Percentiles rank a stretch among this genome's conserved stretches.
Conservation (phyloP, 1,140 invertebrate genomes). For the Pemphigus obesinymphae region DNA sequence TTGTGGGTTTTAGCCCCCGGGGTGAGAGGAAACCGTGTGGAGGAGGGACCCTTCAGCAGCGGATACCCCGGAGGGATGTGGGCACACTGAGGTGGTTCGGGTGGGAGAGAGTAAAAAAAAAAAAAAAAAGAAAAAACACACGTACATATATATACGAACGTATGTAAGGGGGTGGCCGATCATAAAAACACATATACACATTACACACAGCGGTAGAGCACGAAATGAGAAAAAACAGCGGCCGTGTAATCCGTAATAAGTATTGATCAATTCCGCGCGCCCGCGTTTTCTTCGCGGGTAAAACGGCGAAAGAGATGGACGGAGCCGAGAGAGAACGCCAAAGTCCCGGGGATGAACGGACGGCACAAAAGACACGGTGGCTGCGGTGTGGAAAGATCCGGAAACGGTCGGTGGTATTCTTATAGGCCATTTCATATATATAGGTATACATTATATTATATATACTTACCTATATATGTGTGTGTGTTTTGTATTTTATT, state of each 20-base stretch:
- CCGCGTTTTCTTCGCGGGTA: conserved; percentile 32
- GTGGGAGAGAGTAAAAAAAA: conserved; percentile 34
- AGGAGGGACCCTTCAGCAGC: no score
- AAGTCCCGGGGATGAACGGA: not conserved
- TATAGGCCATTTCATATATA: not conserved
- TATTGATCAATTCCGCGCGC: conserved; percentile 40
- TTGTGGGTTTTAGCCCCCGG: conserved; percentile 24
- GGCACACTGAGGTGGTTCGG: not conserved
- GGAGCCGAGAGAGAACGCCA: not conserved
- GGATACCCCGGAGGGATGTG: not conserved
- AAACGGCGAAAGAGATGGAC: not conserved
- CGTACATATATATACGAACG: not conserved
- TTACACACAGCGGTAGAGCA: conserved; percentile 26
- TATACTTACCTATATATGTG: not conserved
- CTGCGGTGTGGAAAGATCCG: not conserved
- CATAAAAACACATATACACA: conserved; percentile 40
- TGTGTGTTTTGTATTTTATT: not conserved
- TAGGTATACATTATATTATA: not conserved
- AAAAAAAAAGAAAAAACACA: not conserved
- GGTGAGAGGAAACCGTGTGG: not conserved
- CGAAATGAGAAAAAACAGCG: conserved; percentile 41
- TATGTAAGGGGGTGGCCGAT: conserved; percentile 19
- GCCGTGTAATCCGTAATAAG: conserved; percentile 42
- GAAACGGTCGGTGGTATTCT: not conserved
- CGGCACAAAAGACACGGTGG: no score